Base-by-base conservation (phyloP, 2,113 vertebrate species). In the Canis aureus region DNA sequence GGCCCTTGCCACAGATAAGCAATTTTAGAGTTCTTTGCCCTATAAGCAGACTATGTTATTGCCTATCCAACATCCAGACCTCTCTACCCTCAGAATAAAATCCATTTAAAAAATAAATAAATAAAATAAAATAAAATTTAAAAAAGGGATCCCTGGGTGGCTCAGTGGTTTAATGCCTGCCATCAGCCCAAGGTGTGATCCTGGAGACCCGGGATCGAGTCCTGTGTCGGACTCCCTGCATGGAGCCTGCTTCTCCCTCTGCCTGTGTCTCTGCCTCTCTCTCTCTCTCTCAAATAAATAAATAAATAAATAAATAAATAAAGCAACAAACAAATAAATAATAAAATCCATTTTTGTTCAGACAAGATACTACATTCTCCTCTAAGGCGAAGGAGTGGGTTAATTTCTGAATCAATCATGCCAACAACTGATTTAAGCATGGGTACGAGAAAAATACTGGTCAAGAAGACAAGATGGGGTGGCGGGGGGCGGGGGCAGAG, bases 361-460 rank as follows among this genome's bases (percentile, higher is more conserved):
- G 23, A 27, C 8, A 84, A 84, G 43, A 29, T 67, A 78, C 25
- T 32, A 29, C 38, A 53, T 15, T 55, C 11, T 64, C 38, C 69
- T 89, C 23, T 64, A 38, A 38, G 49, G 20, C n/a, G 20, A 79
- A 22, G 55, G 17, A 29, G 2, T 8, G 23, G 81, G 64, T 67
- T n/a, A 82, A 82, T 88, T 96, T 64, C 76, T 92, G 55, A 87
- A 74, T 49, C 29, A 43, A 23, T 13, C 90, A n/a, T 78, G 79
- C 53, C 60, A 93, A 35, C 35, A 71, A 85, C 38, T 84, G 38
- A 80, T 55, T 96, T 85, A 80, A 85, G n/a, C 11, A 38, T n/a
- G 49, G 78, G 43, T n/a, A 62, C 8, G 32, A 51, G 62, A 71
- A 23, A 38, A 38, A 35, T 53, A 51, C 7, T 73, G 23, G 62